These are phyloP conservation scores for Esperia sulphurella DNA, from an alignment of 2,888 invertebrate species.

Conservation along the genomic window DNA sequence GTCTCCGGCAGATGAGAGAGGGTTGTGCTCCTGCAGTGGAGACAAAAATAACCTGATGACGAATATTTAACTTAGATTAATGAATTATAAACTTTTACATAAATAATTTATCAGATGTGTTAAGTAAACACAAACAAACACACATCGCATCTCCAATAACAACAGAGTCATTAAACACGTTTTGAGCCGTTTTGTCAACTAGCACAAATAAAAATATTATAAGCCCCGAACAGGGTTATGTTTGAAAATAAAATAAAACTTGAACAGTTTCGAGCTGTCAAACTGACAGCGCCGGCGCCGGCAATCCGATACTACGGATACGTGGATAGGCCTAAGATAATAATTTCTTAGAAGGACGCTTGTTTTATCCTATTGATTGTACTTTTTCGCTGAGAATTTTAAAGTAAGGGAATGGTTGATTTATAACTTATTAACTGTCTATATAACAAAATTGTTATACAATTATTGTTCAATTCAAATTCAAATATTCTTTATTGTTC, in stretches of 20 bases:
- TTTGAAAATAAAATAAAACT: slow-evolving; percentile 44
- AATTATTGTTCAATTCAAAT: too few relatives aligned
- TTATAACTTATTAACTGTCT: too few relatives aligned
- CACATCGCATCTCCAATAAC: neutral
- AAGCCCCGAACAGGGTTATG: slow-evolving; percentile 42
- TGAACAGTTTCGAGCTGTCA: slow-evolving; percentile 57
- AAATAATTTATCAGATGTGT: too few relatives aligned
- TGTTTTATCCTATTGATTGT: neutral
- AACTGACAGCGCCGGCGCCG: slow-evolving; percentile 62
- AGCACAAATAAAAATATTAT: slow-evolving; percentile 42
- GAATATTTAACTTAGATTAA: too few relatives aligned
- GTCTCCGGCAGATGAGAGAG: too few relatives aligned
- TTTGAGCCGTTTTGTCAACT: slow-evolving; percentile 49
- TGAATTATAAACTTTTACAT: too few relatives aligned
- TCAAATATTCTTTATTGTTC: too few relatives aligned
- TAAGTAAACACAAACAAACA: neutral
- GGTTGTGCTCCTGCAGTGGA: too few relatives aligned
- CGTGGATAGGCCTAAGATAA: slow-evolving; percentile 61
- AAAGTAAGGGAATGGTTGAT: neutral
- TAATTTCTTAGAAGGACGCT: slow-evolving; percentile 11
- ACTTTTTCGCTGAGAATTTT: neutral
- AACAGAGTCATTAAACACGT: slow-evolving; percentile 21
- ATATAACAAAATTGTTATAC: too few relatives aligned
- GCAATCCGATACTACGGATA: slow-evolving; percentile 44
- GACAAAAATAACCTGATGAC: too few relatives aligned